Conservation (phyloP, 2,888 invertebrate species). For the Anoplius nigerrimus region DNA sequence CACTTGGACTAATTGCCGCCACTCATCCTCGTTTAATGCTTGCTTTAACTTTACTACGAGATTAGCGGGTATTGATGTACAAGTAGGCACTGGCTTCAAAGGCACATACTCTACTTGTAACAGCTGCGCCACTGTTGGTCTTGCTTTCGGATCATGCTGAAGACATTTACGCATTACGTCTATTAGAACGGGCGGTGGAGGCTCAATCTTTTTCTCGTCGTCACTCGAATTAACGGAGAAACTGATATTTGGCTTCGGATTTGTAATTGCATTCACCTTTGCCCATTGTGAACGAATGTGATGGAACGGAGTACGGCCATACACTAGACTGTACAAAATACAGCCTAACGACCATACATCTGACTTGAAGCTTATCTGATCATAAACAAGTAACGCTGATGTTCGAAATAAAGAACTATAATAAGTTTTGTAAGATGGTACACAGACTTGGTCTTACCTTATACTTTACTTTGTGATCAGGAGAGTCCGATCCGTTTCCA, state of each 20-base stretch:
- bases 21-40: conserved; percentile 65
- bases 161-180: conserved; percentile 84
- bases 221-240: conserved; percentile 77
- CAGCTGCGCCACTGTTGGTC: conserved; percentile 86
- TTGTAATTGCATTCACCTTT: conserved; percentile 87
- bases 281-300: conserved; percentile 84
- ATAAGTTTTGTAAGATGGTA: not conserved
- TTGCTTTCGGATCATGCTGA: conserved; percentile 82
- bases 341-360: conserved; percentile 99
- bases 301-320: conserved; percentile 93
- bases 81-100: conserved; percentile 31
- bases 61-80: conserved; percentile 41
- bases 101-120: conserved; percentile 77
- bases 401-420: not conserved
- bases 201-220: conserved; percentile 64
- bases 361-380: conserved; percentile 90
- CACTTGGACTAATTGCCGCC: conserved; percentile 67
- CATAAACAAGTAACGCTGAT: conserved; percentile 9
- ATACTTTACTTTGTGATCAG: conserved; percentile 66
- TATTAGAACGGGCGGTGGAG: conserved; percentile 79
- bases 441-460: conserved; percentile 48
- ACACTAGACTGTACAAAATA: conserved; percentile 94
- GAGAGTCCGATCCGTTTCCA: conserved; percentile 73
- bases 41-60: conserved; percentile 66
- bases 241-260: conserved; percentile 83